Evolutionary conservation across 2,113 vertebrate genomes (phyloP), one percentile per base, ranked within the genome.

Genomic region (Cercocebus atys): DNA sequence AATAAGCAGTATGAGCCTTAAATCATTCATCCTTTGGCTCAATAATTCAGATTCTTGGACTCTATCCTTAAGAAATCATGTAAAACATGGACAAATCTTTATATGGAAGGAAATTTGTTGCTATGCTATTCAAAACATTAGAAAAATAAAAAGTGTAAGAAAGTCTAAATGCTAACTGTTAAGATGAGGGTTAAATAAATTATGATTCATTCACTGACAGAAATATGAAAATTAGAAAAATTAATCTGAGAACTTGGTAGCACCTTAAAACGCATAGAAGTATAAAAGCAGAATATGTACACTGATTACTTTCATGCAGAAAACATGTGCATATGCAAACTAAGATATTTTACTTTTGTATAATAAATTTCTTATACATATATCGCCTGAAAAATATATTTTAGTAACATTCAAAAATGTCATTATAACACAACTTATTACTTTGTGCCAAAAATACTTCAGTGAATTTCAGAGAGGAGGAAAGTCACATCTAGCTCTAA

Each of bases 381-480:
- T 68, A 20, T 82, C 57, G 23, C 38, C 61, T 90, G 5, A n/a
- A 9, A 90, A 91, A n/a, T 83, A 11, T 45, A 30, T 81, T 93
- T 78, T 57, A 78, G 80, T 79, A 93, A 90, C 70, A 72, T 38
- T 90, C 12, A 93, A 96, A 88, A 82, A 82, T 55, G 47, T 52
- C 40, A 90, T 75, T 18, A 79, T 61, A 94, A 94, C 43, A 72
- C 25, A 91, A 50, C 3, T 76, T 50, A 86, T 55, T 13, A 94
- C 35, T 59, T 84, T 88, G 32, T 84, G n/a, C 64, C 47, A 73
- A 92, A 70, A 57, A 83, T 50, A 75, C 23, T 50, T 86, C 72
- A 30, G 35, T 70, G 40, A 93, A 59, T 61, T 81, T 93, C 17
- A 80, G 23, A 84, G 14, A 85, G 38, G 35, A 59, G 16, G 14